These are phyloP conservation scores for Vanessa tameamea DNA, from an alignment of 1,140 invertebrate genomes.

Conservation along the genomic window DNA sequence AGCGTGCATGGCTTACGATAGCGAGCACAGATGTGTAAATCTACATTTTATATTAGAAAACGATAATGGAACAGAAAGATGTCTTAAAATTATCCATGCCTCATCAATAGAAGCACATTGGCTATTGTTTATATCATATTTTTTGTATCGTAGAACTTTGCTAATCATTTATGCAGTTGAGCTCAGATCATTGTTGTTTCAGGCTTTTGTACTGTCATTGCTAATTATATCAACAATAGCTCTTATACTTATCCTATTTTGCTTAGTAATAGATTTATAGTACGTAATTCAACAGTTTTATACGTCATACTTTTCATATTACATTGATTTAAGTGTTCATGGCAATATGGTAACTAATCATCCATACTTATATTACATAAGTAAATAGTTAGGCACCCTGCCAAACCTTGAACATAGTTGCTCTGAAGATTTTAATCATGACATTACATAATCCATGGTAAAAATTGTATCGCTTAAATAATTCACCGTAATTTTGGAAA, in stretches of 20 bases:
- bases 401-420: slow-evolving; percentile 5
- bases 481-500: not conserved
- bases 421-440: slow-evolving; percentile 10
- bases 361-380: slow-evolving; percentile 19
- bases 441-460: slow-evolving; percentile 16
- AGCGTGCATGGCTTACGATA: slow-evolving; percentile 34
- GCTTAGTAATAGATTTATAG: slow-evolving; percentile 3
- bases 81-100: slow-evolving; percentile 58
- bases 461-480: slow-evolving; percentile 3
- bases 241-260: slow-evolving; percentile 10
- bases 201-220: slow-evolving; percentile 25
- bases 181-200: slow-evolving; percentile 8
- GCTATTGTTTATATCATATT: slow-evolving; percentile 56
- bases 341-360: slow-evolving; percentile 17
- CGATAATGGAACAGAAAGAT: slow-evolving; percentile 46
- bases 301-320: too few species aligned
- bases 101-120: slow-evolving; percentile 72
- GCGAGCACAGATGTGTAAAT: slow-evolving; percentile 67
- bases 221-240: slow-evolving; percentile 4
- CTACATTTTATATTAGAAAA: slow-evolving; percentile 55
- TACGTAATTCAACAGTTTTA: not conserved
- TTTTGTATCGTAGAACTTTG: slow-evolving; percentile 57
- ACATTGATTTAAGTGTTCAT: not conserved
- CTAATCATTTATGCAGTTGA: slow-evolving; percentile 41
- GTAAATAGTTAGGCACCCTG: slow-evolving; percentile 10